phyloP scores from a whole-genome alignment of 2,797 vertebrate species.

The Phrynocephalus forsythii region DNA sequence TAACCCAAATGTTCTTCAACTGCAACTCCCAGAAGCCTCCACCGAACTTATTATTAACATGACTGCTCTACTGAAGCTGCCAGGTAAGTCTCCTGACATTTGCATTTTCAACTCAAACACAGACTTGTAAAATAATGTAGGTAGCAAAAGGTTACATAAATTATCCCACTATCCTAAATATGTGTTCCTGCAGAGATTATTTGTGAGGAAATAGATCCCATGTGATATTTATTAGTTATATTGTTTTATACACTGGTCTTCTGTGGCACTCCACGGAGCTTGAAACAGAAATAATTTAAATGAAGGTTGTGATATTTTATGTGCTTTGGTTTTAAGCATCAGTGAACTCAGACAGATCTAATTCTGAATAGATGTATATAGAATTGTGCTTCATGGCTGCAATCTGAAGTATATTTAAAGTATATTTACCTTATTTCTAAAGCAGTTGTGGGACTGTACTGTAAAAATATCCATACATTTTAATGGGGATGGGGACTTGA shows the following conservation, averaged over 20 bases:
- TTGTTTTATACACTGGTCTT: slow-evolving; percentile 1
- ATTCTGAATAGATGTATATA: neutral
- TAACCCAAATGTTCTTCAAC: too few species aligned
- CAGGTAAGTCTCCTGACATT: neutral
- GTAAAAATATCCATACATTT: neutral
- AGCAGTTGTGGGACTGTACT: neutral
- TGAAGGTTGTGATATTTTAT: neutral
- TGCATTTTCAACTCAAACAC: neutral
- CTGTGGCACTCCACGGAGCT: neutral
- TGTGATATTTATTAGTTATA: slow-evolving; percentile 31
- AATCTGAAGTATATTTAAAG: neutral
- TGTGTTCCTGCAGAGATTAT: slow-evolving; percentile 19
- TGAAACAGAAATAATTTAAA: neutral
- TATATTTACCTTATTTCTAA: neutral
- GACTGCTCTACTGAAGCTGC: neutral
- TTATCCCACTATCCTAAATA: neutral
- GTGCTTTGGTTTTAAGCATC: neutral
- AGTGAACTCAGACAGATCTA: neutral
- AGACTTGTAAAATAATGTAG: neutral
- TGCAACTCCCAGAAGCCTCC: too few species aligned
- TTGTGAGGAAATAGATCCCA: slow-evolving; percentile 20
- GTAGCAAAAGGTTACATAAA: neutral
- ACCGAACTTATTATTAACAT: neutral
- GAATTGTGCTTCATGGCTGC: neutral
- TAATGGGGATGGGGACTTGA: too few species aligned